Base-by-base conservation (phyloP, 2,113 vertebrate genomes). In the Calidris pugnax region DNA sequence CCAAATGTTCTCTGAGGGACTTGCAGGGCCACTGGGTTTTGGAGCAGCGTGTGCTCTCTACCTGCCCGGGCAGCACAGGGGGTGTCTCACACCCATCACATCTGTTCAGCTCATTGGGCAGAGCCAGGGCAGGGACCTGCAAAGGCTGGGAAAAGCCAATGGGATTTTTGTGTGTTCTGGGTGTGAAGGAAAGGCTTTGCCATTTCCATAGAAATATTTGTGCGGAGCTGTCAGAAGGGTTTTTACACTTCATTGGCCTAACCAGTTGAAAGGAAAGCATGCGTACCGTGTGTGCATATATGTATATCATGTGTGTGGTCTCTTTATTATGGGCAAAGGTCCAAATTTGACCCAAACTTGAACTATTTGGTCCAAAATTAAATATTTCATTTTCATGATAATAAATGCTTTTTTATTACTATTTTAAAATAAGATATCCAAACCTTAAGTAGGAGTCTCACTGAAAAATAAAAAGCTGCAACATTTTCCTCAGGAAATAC, bases 241-340 rank as follows among this genome's bases (percentile, higher is more conserved):
- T 87, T 94, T 97, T 95, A 82, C 63, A 55, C 89, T 85, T 83
- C 12, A 10, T 57, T 91, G 81, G 59, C 85, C 93, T 76, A 87
- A 91, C 80, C 69, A 73, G 66, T 59, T 89, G 77, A 91, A 93
- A 95, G 77, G 64, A 86, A 89, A 89, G 64, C n/a, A 5, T 24
- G 33, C n/a, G 14, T 21, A 35, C 41, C 47, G 7, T 28, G 41
- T 43, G 57, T 69, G 7, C 12, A 6, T 66, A 32, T 10, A 28
- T 8, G 32, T 57, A 10, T 7, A 67, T n/a, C 30, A 2, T 14
- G 7, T 23, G 2, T 55, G 26, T 55, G n/a, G 56, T 64, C 5
- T 41, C 85, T 5, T 12, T 73, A 6, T 14, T 55, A 4, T 4
- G 39, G 56, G 21, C 59, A 12, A 69, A 83, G 50, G 47, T 37